Evolutionary conservation across 1,140 invertebrate genomes (phyloP), one percentile per base, ranked within the genome.

Genomic region (Vollenhovia emeryi): DNA sequence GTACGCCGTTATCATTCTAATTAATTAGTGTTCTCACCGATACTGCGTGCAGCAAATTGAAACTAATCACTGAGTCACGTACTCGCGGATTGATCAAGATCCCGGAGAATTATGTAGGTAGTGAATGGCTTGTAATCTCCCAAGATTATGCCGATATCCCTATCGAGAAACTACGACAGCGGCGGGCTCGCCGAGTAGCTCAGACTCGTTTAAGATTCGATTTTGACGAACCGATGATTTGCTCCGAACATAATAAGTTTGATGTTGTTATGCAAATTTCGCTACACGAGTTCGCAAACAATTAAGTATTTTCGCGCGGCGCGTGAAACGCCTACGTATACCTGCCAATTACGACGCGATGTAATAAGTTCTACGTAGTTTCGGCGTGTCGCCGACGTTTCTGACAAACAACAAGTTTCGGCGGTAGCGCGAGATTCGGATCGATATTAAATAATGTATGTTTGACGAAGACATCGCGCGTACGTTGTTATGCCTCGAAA

Each of bases 201-300:
- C 33, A 60, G 45, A 18, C 55, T 83, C 50, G 45, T 79, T 80
- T 52, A 59, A 52, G 59, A 80, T 78, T 74, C 87, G 73, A 86
- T 89, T 89, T 60, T 74, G 64, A 89, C 66, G 52, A 59, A 55
- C 50, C 71, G 73, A 84, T 79, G 87, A 86, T 89, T 88, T 62
- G 43, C 18, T 36, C 66, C 24, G 15, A 30, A 55, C 76, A 50
- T 89, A 89, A 85, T 89, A 87, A 85, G 89, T 86, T 90, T 90
- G 87, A 87, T 52, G 52, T 85, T 78, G 88, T 89, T 89, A 90
- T 89, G 89, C 80, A 89, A 89, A 90, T 87, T 85, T 48, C 86
- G 86, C 52, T 89, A 85, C 85, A 78, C 71, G 76, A 90, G 89
- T 89, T 89, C 27, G 62, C 82, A 78, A 90, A 90, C 89, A 90